Base-by-base conservation (phyloP, 2,888 invertebrate species). In the Agriopis aurantiaria region DNA sequence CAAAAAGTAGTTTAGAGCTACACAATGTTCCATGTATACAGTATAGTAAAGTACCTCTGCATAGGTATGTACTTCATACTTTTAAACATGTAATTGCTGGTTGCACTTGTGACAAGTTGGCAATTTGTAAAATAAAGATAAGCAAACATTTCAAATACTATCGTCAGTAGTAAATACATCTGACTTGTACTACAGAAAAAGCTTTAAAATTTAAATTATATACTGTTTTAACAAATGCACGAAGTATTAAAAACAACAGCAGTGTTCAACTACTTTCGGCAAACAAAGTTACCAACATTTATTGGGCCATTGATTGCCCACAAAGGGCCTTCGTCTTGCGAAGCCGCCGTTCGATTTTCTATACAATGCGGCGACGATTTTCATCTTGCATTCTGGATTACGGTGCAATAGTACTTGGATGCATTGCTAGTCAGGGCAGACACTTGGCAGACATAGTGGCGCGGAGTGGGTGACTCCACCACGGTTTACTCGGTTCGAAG, bases 251-350 rank as follows among this genome's bases (percentile, higher is more conserved):
- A 56, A 56, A 61, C 10, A 49, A 84, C 83, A 78, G 80, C 88
- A 89, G 86, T 90, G 90, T 85, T 80, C 79, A 80, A 78, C 80
- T 91, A 89, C 88, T 89, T 88, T 79, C 75, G 85, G 87, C 84
- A 89, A 91, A 89, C 89, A 91, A 92, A 92, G 90, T 91, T 92
- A 89, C 86, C 88, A 90, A 91, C 90, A 92, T 92, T 93, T 91
- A 90, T 88, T 89, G 86, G 83, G 83, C 89, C 90, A 92, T 92
- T 92, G 93, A 92, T 92, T 90, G 91, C 82, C 86, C 89, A 91
- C 93, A 93, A 92, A 75, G 81, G 83, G 85, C 68, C 84, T 90
- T 90, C 88, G 73, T 75, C 74, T 73, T 73, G 75, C 74, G 72
- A 75, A 73, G 73, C 69, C 71, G 69, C 82, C 82, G 81, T 80